These are phyloP conservation scores for Saguinus imperator DNA, from an alignment of 2,113 vertebrate species.

Conservation along the genomic window DNA sequence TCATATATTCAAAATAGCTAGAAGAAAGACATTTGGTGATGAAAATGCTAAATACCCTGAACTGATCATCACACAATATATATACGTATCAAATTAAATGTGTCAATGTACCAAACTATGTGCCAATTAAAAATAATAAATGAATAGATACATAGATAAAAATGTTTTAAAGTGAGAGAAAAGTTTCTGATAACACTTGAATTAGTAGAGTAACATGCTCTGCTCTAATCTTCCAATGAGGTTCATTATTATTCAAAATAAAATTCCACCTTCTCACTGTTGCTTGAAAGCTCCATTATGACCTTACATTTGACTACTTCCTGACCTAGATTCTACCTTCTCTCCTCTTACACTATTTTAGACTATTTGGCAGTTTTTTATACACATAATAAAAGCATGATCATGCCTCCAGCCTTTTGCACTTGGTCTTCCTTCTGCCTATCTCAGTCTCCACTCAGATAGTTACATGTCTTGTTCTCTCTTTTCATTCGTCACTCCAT, in stretches of 20 bases:
- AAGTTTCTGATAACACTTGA: background rate
- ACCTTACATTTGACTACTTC: background rate
- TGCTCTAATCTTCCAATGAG: background rate
- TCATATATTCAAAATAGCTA: background rate
- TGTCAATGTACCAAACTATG: background rate
- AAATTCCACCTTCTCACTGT: background rate
- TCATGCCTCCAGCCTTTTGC: background rate
- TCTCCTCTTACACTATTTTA: background rate
- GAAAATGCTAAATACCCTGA: background rate
- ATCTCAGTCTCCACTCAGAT: background rate
- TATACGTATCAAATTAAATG: background rate
- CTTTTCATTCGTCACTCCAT: background rate
- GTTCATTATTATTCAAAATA: background rate
- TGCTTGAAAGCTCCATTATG: background rate
- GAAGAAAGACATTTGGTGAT: background rate
- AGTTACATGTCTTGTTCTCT: background rate
- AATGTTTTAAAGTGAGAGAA: background rate
- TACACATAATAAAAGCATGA: background rate
- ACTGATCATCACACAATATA: background rate
- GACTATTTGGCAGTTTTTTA: background rate
- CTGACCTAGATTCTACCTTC: background rate
- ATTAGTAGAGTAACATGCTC: background rate
- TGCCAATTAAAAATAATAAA: background rate
- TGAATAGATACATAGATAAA: background rate
- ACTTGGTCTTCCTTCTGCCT: background rate